Conservation (phyloP, 1,140 invertebrate species). For the Lethrus apterus region DNA sequence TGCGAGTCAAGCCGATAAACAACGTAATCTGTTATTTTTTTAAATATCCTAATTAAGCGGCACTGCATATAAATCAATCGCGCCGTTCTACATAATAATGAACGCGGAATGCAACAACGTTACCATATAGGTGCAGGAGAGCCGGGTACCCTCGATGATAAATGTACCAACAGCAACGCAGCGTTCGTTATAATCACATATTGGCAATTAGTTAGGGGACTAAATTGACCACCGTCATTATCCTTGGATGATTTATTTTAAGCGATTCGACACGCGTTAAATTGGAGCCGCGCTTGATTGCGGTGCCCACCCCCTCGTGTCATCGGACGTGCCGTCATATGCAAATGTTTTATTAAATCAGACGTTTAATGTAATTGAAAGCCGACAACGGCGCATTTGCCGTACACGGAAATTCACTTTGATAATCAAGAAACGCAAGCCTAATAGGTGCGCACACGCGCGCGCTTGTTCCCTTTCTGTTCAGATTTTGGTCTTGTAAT, state of each 20-base stretch:
- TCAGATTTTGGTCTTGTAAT: too few species aligned
- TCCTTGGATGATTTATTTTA: constrained; percentile 39
- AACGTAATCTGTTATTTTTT: constrained; percentile 19
- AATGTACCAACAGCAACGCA: constrained; percentile 28
- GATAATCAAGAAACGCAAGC: too few species aligned
- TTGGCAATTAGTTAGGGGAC: constrained; percentile 41
- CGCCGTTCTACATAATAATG: constrained; percentile 29
- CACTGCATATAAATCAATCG: constrained; percentile 32
- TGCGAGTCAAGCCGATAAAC: too few species aligned
- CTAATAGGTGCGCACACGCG: too few species aligned
- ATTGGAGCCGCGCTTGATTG: constrained; percentile 24
- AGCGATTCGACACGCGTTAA: constrained; percentile 34
- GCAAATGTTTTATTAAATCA: constrained; percentile 14
- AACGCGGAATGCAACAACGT: constrained; percentile 25
- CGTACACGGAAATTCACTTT: too few species aligned
- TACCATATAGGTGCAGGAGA: neutral
- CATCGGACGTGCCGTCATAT: constrained; percentile 12
- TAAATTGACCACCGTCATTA: constrained; percentile 41
- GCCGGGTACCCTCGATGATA: constrained; percentile 28
- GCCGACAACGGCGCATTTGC: constrained; percentile 4
- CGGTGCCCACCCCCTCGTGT: constrained; percentile 13
- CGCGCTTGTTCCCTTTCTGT: too few species aligned
- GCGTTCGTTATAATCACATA: constrained; percentile 40
- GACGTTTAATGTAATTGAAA: constrained; percentile 10
- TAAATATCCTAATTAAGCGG: constrained; percentile 35